Percentiles rank a stretch among this genome's conserved stretches.
Conservation (phyloP, 2,113 vertebrate species). For the Microcebus griseorufus region DNA sequence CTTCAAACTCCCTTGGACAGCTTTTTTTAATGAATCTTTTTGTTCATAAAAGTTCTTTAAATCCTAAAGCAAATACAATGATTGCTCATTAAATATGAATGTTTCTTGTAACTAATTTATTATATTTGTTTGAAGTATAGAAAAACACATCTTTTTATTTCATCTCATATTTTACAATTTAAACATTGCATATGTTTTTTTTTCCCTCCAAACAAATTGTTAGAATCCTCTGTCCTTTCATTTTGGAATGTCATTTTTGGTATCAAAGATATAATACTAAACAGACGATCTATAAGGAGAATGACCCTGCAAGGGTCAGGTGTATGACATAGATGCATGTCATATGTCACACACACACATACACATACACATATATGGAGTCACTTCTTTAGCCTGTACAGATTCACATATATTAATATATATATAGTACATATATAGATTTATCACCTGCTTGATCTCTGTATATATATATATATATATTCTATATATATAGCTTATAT, state of each 20-base stretch:
- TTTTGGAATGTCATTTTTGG: not conserved
- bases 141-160: conserved; percentile 22
- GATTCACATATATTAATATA: not conserved
- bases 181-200: not conserved
- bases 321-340: not conserved
- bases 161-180: not conserved
- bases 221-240: not conserved
- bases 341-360: too few species aligned
- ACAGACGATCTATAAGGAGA: not conserved
- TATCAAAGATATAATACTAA: not conserved
- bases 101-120: not conserved
- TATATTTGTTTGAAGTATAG: not conserved
- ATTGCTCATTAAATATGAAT: not conserved
- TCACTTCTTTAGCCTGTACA: not conserved
- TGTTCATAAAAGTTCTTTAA: not conserved
- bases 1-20: not conserved
- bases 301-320: not conserved
- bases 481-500: not conserved
- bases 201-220: not conserved
- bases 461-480: not conserved
- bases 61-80: not conserved
- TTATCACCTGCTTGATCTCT: not conserved
- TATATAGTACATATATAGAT: not conserved
- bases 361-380: not conserved
- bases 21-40: not conserved